Evolutionary conservation across 23 tunicate species (phyloP).

Genomic region (Pegea sp.): DNA sequence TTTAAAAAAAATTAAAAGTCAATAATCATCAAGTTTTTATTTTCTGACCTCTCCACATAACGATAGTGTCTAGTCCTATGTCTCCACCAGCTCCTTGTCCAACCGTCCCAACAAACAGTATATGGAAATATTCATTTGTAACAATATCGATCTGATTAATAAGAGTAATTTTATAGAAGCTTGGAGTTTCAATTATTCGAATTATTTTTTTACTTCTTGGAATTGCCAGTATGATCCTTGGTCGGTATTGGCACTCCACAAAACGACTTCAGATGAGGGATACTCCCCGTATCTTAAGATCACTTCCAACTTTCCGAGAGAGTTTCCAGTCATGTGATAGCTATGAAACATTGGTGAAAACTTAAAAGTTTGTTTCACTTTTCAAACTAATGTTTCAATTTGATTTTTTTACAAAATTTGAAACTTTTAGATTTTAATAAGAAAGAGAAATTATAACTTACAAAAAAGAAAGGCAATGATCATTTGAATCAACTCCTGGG

Average conservation of each 20-base stretch:
- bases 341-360: conserved; percentile 2
- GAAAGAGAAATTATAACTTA: too few relatives aligned
- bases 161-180: neutral
- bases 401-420: too few relatives aligned
- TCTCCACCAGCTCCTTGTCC: conserved; percentile 57
- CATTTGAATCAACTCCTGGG: conserved; percentile 3
- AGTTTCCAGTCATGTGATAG: conserved; percentile 54
- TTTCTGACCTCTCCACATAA: conserved; percentile 36
- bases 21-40: neutral
- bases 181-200: neutral
- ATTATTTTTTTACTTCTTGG: conserved; percentile 7
- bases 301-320: conserved; percentile 25
- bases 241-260: conserved; percentile 15
- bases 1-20: neutral
- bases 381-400: too few relatives aligned
- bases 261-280: neutral
- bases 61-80: conserved; percentile 56
- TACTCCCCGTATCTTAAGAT: conserved; percentile 24
- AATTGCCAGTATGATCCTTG: conserved; percentile 29
- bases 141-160: conserved; percentile 29
- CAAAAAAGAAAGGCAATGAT: conserved; percentile 77
- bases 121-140: conserved; percentile 31
- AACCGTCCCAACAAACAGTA: conserved; percentile 44
- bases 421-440: too few relatives aligned
- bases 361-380: neutral